A percentile compares a stretch with the other conserved stretches of the same genome.
phyloP scores from a whole-genome alignment of 2,113 vertebrate genomes.

The Chloroceryle aenea region DNA sequence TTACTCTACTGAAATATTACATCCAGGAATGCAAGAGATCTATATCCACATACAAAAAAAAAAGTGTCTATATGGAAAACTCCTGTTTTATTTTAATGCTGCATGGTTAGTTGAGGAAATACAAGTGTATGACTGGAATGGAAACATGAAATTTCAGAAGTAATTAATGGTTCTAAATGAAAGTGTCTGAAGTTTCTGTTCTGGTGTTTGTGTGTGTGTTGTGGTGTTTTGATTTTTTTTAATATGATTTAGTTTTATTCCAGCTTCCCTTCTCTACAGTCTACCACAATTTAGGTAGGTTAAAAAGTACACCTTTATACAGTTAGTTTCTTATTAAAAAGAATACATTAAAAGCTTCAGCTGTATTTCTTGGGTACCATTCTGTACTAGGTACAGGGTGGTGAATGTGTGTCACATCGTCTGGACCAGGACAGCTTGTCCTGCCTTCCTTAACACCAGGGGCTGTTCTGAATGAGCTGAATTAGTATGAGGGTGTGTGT shows the following conservation, averaged over 20 bases:
- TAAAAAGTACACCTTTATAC: not conserved
- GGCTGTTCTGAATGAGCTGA: not conserved
- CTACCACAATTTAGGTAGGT: not conserved
- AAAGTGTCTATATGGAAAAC: not conserved
- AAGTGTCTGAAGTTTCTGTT: not conserved
- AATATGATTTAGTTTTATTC: not conserved
- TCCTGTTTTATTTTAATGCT: not conserved
- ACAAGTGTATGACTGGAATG: not conserved
- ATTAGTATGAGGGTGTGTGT: not conserved
- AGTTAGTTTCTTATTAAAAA: not conserved
- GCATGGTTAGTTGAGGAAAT: not conserved
- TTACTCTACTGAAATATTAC: constrained; percentile 21
- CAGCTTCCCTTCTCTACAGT: not conserved
- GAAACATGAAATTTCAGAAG: not conserved
- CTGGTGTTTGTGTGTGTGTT: not conserved
- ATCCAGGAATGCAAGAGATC: not conserved
- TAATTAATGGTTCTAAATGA: not conserved
- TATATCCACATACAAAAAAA: not conserved
- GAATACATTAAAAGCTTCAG: not conserved
- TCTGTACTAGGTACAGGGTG: not conserved
- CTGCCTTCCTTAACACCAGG: not conserved
- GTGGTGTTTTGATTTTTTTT: not conserved
- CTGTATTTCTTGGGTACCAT: not conserved
- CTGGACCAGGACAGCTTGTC: not conserved
- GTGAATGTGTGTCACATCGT: rapidly evolving